Base-by-base conservation (phyloP, 2,113 vertebrate species). In the Mohoua ochrocephala region DNA sequence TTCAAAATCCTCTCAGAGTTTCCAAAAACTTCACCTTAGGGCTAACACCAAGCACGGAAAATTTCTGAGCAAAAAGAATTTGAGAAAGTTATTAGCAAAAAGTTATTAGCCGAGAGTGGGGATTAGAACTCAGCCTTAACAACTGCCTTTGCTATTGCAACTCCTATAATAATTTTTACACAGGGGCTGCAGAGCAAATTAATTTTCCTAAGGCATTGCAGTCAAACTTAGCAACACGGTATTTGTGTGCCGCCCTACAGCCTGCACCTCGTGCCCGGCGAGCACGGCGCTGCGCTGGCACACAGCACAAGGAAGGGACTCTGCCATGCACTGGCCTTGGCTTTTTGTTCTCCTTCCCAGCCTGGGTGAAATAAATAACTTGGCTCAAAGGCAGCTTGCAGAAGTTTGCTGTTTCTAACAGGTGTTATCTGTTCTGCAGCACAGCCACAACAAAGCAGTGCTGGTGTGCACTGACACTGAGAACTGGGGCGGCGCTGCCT, bases 21-120 rank as follows among this genome's bases (percentile, higher is more conserved):
- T 84, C 81, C 19, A 52, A 77, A 91, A 93, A 82, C 73, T 37
- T 83, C 88, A 92, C 95, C 71, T 95, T 47, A 81, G 69, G 93
- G 85, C 79, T 93, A 93, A 74, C 35, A 47, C 18, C 17, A 59
- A 90, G 31, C 63, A 73, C 0, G 5, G 96, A 92, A 96, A 93
- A 93, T 27, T 77, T 70, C 88, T 75, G 82, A 79, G 56, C 33
- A 90, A 78, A 77, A 90, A 52, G 37, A 86, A 74, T 56, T 85
- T 60, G 65, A 91, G 70, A 73, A 95, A 82, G 65, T 65, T 96
- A 81, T 69, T 83, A 81, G 52, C 47, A 47, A 83, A 92, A 84
- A 76, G 45, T 44, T 80, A 76, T 74, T 79, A 87, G 37, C 50
- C 10, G 11, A 93, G 82, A 77, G 59, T 10, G 22, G 24, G 73